These are phyloP conservation scores for Tetramorium simillimum DNA, from an alignment of 1,140 invertebrate genomes.

Conservation along the genomic window DNA sequence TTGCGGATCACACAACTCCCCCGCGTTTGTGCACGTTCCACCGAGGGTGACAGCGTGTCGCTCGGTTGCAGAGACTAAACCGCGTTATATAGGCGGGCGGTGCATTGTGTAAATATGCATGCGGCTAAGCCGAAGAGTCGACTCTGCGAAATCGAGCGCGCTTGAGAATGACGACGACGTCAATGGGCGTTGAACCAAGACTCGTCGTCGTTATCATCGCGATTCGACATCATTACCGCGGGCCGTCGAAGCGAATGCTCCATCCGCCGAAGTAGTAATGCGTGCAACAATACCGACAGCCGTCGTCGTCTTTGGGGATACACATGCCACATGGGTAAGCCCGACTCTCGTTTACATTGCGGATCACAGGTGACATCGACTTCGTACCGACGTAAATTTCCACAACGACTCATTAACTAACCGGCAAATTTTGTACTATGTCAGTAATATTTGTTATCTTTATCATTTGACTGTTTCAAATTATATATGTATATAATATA, in stretches of 20 bases:
- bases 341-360: constrained; percentile 19
- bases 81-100: constrained; percentile 10
- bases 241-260: constrained; percentile 65
- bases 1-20: constrained; percentile 33
- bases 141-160: constrained; percentile 40
- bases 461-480: background rate
- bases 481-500: background rate
- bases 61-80: constrained; percentile 47
- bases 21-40: constrained; percentile 16
- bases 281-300: constrained; percentile 62
- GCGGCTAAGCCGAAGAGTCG: constrained; percentile 52
- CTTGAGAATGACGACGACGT: background rate
- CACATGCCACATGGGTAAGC: constrained; percentile 22
- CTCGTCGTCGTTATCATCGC: constrained; percentile 55
- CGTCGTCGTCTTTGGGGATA: constrained; percentile 64
- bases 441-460: background rate
- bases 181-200: constrained; percentile 37
- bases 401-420: background rate
- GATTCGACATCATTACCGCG: constrained; percentile 67
- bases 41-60: constrained; percentile 32
- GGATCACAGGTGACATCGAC: constrained; percentile 57
- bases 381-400: constrained; percentile 13
- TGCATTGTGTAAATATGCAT: constrained; percentile 62
- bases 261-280: constrained; percentile 62
- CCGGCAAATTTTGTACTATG: background rate